These are phyloP conservation scores for Habrosyne pyritoides DNA, from an alignment of 2,888 invertebrate species.

Conservation along the genomic window DNA sequence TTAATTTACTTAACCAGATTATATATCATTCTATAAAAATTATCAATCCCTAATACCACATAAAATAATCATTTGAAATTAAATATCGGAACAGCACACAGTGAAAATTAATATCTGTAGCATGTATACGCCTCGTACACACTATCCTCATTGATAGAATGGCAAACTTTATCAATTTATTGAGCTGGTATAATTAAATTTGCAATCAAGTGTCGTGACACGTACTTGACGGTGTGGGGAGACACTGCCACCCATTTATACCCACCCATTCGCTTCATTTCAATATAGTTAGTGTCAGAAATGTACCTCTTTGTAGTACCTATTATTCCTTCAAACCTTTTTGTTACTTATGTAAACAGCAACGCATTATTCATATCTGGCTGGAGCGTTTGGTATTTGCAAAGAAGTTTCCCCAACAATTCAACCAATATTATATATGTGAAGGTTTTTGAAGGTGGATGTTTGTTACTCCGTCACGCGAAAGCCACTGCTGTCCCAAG, in stretches of 20 bases:
- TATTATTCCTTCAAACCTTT: too few relatives aligned
- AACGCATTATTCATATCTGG: too few relatives aligned
- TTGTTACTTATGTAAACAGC: too few relatives aligned
- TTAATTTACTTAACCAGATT: too few relatives aligned
- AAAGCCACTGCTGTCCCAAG: too few relatives aligned
- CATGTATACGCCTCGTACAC: slow-evolving; percentile 18
- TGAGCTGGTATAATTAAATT: slow-evolving; percentile 30
- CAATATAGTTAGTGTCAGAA: not conserved
- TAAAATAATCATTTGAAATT: slow-evolving; percentile 6
- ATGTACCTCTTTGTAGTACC: too few relatives aligned
- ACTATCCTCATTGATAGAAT: slow-evolving; percentile 31
- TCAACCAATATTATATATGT: too few relatives aligned
- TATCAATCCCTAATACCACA: slow-evolving; percentile 1
- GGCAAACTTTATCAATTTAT: slow-evolving; percentile 39
- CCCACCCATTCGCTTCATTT: slow-evolving; percentile 6
- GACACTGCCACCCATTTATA: slow-evolving; percentile 8
- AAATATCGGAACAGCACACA: slow-evolving; percentile 8
- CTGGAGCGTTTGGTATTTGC: too few relatives aligned
- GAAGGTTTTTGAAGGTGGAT: too few relatives aligned
- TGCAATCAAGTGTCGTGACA: slow-evolving; percentile 19
- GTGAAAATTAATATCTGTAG: slow-evolving; percentile 19
- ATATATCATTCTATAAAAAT: not conserved
- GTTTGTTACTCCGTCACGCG: too few relatives aligned
- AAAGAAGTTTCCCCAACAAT: too few relatives aligned
- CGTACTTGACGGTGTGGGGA: slow-evolving; percentile 5